A percentile compares a stretch with the other conserved stretches of the same genome.
Conservation (phyloP, 2,888 invertebrate genomes). For the Andrena chrysosceles region DNA sequence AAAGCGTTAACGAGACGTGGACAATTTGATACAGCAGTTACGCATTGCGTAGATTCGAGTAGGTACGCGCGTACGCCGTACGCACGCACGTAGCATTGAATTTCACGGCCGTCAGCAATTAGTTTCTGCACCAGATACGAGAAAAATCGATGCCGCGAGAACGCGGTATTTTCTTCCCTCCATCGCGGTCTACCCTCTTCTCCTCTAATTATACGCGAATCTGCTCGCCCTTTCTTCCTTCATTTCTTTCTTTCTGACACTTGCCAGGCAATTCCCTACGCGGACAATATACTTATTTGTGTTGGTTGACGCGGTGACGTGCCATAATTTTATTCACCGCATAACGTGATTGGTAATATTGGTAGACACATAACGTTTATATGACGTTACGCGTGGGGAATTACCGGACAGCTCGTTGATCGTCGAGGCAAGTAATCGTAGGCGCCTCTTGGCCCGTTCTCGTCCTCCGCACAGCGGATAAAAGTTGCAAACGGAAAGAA, state of each 20-base stretch:
- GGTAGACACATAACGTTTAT: too few species aligned
- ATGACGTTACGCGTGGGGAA: too few species aligned
- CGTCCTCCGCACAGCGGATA: not conserved
- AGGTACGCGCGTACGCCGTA: slow-evolving; percentile 3
- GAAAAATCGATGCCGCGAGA: slow-evolving; percentile 71
- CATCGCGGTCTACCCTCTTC: not conserved
- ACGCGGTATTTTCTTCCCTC: not conserved
- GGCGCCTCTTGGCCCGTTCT: not conserved
- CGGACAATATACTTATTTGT: too few species aligned
- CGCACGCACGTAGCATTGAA: slow-evolving; percentile 18
- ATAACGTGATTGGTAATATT: too few species aligned
- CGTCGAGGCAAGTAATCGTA: too few species aligned
- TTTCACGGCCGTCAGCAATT: slow-evolving; percentile 74
- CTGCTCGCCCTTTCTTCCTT: not conserved
- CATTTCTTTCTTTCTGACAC: too few species aligned
- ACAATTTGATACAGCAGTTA: slow-evolving; percentile 32
- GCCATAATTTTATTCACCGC: too few species aligned
- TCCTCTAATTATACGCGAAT: not conserved
- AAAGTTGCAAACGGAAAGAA: not conserved
- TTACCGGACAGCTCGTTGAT: too few species aligned
- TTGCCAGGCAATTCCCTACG: too few species aligned
- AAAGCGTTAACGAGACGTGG: slow-evolving; percentile 43
- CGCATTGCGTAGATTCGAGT: not conserved
- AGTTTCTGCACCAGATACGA: slow-evolving; percentile 78
- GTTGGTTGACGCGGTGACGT: too few species aligned